Conservation (phyloP, 2,888 invertebrate genomes). For the Blastobasis adustella region DNA sequence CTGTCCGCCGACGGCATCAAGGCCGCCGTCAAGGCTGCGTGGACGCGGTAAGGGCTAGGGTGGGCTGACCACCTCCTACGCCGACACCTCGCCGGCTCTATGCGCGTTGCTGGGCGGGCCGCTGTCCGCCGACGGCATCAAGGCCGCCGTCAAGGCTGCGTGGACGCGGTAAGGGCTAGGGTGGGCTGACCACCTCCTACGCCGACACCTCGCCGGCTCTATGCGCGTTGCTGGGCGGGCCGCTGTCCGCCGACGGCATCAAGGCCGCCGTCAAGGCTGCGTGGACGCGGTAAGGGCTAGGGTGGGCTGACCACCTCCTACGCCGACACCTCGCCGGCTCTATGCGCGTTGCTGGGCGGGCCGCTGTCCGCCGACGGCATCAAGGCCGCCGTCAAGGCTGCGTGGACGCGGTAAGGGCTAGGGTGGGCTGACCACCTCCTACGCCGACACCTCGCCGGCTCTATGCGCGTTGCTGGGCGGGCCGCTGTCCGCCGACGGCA, state of each 20-base stretch:
- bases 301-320: conserved; percentile 91
- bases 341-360: conserved; percentile 87
- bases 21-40: conserved; percentile 16
- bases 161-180: too few species aligned
- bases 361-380: conserved; percentile 84
- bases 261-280: conserved; percentile 37
- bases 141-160: conserved; percentile 28
- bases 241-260: conserved; percentile 83
- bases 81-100: conserved; percentile 93
- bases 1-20: conserved; percentile 83
- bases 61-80: conserved; percentile 93
- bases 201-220: conserved; percentile 95
- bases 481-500: conserved; percentile 81
- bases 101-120: conserved; percentile 88
- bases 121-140: conserved; percentile 82
- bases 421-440: conserved; percentile 89
- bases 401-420: too few species aligned
- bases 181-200: conserved; percentile 92
- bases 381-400: conserved; percentile 37
- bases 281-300: too few species aligned
- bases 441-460: conserved; percentile 94
- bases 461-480: conserved; percentile 88
- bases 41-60: too few species aligned
- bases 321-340: conserved; percentile 93
- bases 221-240: conserved; percentile 86